phyloP scores from a whole-genome alignment of 2,797 vertebrate genomes.

The Cygnus olor region DNA sequence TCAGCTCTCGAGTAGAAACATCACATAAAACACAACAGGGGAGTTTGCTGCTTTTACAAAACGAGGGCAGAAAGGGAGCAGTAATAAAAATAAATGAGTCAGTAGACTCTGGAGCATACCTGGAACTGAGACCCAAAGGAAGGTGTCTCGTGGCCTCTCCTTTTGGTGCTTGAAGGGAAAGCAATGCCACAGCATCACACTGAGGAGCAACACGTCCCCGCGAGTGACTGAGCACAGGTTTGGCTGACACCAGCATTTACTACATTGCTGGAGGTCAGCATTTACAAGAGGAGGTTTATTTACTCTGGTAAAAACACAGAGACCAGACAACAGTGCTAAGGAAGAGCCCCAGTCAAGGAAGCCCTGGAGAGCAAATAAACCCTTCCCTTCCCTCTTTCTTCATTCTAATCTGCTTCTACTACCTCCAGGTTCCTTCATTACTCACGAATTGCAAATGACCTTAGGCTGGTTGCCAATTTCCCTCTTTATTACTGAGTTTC shows the following conservation, averaged over 20 bases:
- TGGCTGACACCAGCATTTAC: not conserved
- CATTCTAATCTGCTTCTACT: not conserved
- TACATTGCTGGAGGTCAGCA: not conserved
- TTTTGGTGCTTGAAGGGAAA: not conserved
- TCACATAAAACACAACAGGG: not conserved
- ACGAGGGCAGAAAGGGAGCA: not conserved
- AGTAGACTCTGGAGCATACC: not conserved
- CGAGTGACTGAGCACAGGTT: rapidly evolving
- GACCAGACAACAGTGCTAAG: not conserved
- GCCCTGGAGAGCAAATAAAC: not conserved
- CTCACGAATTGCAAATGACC: not conserved
- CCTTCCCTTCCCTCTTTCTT: rapidly evolving
- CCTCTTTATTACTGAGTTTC: not conserved
- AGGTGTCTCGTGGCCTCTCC: not conserved
- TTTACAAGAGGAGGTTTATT: not conserved
- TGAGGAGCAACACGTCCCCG: rapidly evolving
- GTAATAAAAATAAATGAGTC: not conserved
- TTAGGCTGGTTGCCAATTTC: not conserved
- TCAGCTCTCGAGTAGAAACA: not conserved
- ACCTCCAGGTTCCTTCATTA: not conserved
- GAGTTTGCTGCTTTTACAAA: not conserved
- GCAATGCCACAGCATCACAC: not conserved
- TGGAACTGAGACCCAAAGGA: not conserved
- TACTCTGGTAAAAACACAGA: not conserved
- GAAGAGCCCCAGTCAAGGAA: not conserved